Conservation (phyloP, 2,797 vertebrate genomes). For the Thunnus albacares region DNA sequence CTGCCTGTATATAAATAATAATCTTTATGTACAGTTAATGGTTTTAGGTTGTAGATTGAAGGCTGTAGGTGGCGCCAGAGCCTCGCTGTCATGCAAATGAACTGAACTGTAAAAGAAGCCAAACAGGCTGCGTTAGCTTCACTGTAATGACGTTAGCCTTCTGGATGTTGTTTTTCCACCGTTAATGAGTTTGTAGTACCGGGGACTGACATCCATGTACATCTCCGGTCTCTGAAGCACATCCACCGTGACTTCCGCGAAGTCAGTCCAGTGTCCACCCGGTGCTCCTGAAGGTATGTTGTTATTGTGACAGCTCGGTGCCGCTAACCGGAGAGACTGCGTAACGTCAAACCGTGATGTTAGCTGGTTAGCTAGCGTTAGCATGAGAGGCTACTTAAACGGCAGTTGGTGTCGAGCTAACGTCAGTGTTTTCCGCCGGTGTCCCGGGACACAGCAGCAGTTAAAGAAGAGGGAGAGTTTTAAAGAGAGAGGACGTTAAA, state of each 20-base stretch:
- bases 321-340: constrained; percentile 55
- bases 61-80: constrained; percentile 62
- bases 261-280: constrained; percentile 5
- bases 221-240: constrained; percentile 18
- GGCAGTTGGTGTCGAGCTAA: constrained; percentile 33
- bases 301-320: constrained; percentile 51
- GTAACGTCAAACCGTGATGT: constrained; percentile 65
- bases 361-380: constrained; percentile 69
- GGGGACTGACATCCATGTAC: constrained; percentile 43
- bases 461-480: not conserved
- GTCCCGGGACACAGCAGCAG: not conserved
- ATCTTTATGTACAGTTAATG: no score
- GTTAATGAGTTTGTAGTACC: constrained; percentile 57
- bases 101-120: constrained; percentile 52
- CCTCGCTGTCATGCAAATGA: constrained; percentile 6
- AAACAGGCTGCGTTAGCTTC: constrained; percentile 63
- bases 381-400: constrained; percentile 61
- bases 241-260: constrained; percentile 11
- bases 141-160: constrained; percentile 70
- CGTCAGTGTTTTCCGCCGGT: constrained; percentile 21
- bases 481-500: not conserved
- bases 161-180: constrained; percentile 67
- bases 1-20: no score
- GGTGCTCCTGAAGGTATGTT: constrained; percentile 58
- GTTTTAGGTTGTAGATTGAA: no score